Conservation (phyloP, 23 tunicate genomes). For the Trididemnum nubilum region DNA sequence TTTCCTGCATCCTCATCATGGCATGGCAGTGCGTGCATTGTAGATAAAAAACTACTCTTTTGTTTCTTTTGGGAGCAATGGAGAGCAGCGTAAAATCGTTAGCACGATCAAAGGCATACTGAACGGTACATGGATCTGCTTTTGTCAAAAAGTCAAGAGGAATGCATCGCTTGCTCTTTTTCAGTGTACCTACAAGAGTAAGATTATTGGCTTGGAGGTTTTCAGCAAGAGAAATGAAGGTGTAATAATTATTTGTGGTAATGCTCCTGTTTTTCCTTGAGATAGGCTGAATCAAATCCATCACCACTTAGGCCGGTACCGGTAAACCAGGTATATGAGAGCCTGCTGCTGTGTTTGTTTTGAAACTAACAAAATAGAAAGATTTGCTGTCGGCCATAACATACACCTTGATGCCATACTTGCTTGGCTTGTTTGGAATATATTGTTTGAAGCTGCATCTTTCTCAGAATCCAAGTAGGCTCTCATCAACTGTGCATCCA, state of each 20-base stretch:
- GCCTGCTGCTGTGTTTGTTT: slow-evolving; percentile 16
- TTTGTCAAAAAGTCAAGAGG: slow-evolving; percentile 1
- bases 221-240: slow-evolving; percentile 6
- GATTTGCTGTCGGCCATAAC: slow-evolving; percentile 24
- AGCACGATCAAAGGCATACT: background rate
- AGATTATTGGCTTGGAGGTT: background rate
- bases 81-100: slow-evolving; percentile 9
- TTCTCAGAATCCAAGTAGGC: slow-evolving; percentile 21
- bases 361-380: slow-evolving; percentile 25
- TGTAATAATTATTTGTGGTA: slow-evolving; percentile 7
- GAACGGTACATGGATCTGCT: slow-evolving; percentile 7
- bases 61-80: slow-evolving; percentile 11
- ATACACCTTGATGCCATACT: slow-evolving; percentile 28
- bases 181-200: slow-evolving; percentile 25
- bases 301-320: slow-evolving; percentile 8
- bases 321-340: slow-evolving; percentile 16
- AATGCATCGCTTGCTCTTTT: slow-evolving; percentile 16
- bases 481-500: slow-evolving; percentile 30
- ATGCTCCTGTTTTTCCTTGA: slow-evolving; percentile 7
- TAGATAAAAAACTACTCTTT: too few species aligned
- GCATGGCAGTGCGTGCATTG: slow-evolving; percentile 20
- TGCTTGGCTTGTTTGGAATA: slow-evolving; percentile 32
- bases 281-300: background rate
- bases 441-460: slow-evolving; percentile 28
- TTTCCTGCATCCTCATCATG: slow-evolving; percentile 2